Evolutionary conservation across 2,797 vertebrate species (phyloP).

Genomic region (Gymnoscopelus braueri): DNA sequence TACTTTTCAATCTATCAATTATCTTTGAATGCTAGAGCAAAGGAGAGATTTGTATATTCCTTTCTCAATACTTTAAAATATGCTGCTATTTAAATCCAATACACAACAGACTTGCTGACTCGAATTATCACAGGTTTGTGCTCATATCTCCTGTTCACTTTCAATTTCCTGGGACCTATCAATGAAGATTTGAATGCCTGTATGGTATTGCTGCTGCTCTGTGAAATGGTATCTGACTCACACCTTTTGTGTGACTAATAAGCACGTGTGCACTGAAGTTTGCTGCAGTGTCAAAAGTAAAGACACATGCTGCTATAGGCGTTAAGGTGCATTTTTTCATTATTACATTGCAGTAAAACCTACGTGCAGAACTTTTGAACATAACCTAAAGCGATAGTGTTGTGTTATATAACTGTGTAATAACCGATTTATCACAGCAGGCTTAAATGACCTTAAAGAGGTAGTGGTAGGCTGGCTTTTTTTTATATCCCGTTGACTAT

Average conservation of each 20-base stretch:
- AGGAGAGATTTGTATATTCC: constrained; percentile 17
- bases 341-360: background rate
- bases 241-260: constrained; percentile 13
- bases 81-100: too few species aligned
- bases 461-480: too few species aligned
- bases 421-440: too few species aligned
- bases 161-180: constrained; percentile 37
- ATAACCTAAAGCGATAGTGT: background rate
- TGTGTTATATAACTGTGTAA: background rate
- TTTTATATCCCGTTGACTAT: too few species aligned
- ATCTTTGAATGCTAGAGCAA: constrained; percentile 25
- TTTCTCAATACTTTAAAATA: background rate
- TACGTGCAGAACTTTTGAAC: background rate
- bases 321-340: background rate
- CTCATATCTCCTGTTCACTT: constrained; percentile 42
- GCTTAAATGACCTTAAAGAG: too few species aligned
- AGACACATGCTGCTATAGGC: too few species aligned
- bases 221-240: constrained; percentile 13
- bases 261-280: constrained; percentile 2
- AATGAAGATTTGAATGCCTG: constrained; percentile 38
- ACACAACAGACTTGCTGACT: constrained; percentile 33
- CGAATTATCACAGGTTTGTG: constrained; percentile 35
- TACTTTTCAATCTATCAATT: background rate
- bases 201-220: constrained; percentile 6
- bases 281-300: constrained; percentile 5